Evolutionary conservation across 2,797 vertebrate genomes (phyloP), one percentile per base, ranked within the genome.

Genomic region (Neosilurus hyrtlii): DNA sequence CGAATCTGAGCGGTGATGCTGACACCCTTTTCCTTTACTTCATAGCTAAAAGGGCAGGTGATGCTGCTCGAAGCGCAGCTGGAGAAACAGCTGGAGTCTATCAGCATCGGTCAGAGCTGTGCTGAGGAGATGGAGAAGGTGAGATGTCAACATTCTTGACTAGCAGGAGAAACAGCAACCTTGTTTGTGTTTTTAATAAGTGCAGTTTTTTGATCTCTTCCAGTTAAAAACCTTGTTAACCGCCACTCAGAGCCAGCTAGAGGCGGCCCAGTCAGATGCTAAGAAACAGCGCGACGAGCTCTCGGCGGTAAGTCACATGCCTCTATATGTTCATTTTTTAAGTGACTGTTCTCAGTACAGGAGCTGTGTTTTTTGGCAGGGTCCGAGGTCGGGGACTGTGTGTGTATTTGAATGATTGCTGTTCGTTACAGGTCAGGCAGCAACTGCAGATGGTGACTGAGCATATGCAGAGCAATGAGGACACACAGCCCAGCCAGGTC

Each of bases 81-180:
- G 90, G 95, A 97, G 92, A 95, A 94, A 88, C 96, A 97, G 87
- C 92, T 96, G 93, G 93, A 94, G 73, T 92, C 94, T 0, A 91
- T 95, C 82, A 93, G 88, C 57, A 87, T 94, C 87, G 94, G 91
- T 75, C 95, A 96, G 83, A 96, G 87, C 56, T 95, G 95, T 24
- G 91, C 93, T 4, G 91, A 95, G 86, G 95, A 97, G 88, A 91
- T 96, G 54, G 93, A 92, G 43, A 91, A 89, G 20, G 96, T 97
- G 89, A 91, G 91, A 3, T 43, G 8, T 20, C 20, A 24, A 30
- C 20, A 30, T 26, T 0, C 51, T 63, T 11, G 61, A n/a, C n/a
- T 11, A 3, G 1, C 7, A 22, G 4, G 14, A 20, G 24, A 1
- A 24, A 52, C 22, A 26, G 22, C 20, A 51, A 9, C 4, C 37